Conservation (phyloP, 2,797 vertebrate species). For the Lutjanus argentimaculatus region DNA sequence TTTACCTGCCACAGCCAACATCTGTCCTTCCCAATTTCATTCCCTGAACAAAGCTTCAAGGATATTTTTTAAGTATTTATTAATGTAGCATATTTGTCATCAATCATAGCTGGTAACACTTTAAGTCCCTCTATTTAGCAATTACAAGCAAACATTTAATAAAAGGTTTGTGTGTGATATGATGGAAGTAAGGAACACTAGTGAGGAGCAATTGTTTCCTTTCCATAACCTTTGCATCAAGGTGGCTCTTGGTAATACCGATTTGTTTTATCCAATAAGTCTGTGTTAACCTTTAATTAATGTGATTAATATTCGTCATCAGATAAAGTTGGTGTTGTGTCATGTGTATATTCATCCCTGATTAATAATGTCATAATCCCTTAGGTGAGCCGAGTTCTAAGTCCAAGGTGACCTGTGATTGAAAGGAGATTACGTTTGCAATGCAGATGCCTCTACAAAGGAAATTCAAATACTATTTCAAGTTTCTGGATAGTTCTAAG, state of each 20-base stretch:
- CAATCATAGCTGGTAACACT: background rate
- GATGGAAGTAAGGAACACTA: background rate
- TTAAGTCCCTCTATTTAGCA: background rate
- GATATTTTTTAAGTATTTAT: no score
- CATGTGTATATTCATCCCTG: conserved; percentile 47
- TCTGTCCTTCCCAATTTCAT: no score
- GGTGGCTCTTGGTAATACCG: conserved; percentile 39
- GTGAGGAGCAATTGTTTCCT: background rate
- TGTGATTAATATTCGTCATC: conserved; percentile 63
- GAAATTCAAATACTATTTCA: background rate
- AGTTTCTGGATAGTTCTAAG: background rate
- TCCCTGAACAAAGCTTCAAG: no score
- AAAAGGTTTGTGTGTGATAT: conserved; percentile 6
- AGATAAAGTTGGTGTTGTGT: conserved; percentile 63
- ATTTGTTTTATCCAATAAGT: conserved; percentile 58
- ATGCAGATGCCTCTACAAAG: conserved; percentile 11
- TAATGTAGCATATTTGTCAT: background rate
- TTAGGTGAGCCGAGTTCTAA: conserved; percentile 59
- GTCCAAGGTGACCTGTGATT: conserved; percentile 80
- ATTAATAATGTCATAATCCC: conserved; percentile 75
- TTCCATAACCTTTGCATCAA: conserved; percentile 43
- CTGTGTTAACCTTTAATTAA: conserved; percentile 60
- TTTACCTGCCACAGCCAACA: no score
- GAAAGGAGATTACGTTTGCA: conserved; percentile 49
- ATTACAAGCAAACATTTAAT: background rate